Evolutionary conservation across 2,797 vertebrate species (phyloP), one percentile per base, ranked within the genome.

Genomic region (Pterois miles): DNA sequence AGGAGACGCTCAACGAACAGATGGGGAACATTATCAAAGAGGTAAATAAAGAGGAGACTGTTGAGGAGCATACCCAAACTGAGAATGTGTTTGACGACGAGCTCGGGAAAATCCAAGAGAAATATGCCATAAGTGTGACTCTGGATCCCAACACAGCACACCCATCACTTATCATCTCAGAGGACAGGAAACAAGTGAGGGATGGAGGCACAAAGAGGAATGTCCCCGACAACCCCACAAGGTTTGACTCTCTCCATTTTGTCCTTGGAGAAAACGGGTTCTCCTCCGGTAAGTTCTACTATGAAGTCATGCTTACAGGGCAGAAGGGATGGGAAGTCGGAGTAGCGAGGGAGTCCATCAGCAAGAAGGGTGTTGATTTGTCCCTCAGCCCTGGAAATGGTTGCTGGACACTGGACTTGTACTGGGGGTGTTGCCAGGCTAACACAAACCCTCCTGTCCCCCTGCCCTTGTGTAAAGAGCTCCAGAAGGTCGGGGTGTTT

Each of bases 361-460:
- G 4, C 34, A 73, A 4, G 31, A 84, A 73, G 36, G 31, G 23
- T 0, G 8, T 1, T 0, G 3, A 31, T 5, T 9, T 53, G 58
- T 76, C 57, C 5, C 76, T 83, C 27, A 76, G 72, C 14, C 68
- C 82, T 33, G 68, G 76, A 34, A 46, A 60, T 0, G 73, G 77
- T 43, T 80, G 64, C 77, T 84, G 77, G 77, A 84, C 73, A 1
- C 27, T 80, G 73, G 73, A 77, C 11, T 80, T 2, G 1, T 77
- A 77, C 3, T 73, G 36, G 65, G 82, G 74, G 5, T 18, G 8
- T 0, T 66, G 4, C 48, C 77, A 80, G 27, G 78, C 36, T 0
- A 77, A 84, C 36, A 1, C 77, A 0, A 74, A 65, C 11, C 82
- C 82, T 23, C 77, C 82, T 0, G 36, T 62, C 12, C 2, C 13